Base-by-base conservation (phyloP, 2,797 vertebrate species). In the Mastacembelus armatus region DNA sequence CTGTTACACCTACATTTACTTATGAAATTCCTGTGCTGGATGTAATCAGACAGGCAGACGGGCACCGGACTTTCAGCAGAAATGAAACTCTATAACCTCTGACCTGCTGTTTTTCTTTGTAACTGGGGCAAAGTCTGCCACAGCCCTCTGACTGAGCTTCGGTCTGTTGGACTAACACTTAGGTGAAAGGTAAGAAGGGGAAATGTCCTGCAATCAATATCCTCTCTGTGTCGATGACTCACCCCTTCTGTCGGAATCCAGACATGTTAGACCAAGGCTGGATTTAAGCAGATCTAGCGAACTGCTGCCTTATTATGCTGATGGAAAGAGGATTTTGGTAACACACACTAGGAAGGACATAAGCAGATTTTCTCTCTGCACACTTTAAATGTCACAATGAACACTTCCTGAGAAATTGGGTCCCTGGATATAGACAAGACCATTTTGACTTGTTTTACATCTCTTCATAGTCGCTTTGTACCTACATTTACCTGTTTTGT, bases 181-280 rank as follows among this genome's bases (percentile, higher is more conserved):
- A 50, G 63, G 80, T 85, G 84, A 81, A 87, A 87, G 79, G 50
- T 57, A 77, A 86, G 81, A 78, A 61, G 77, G 83, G 85, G 81
- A 88, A 86, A 75, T 30, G 12, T 60, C 60, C 58, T 78, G 80
- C 84, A 84, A 89, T 86, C 81, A 84, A 85, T 87, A 87, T 83
- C 49, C 40, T 71, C 77, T 77, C 74, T 84, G 81, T 85, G 77
- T 62, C 29, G 5, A 60, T 10, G 45, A 19, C 49, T 70, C 36
- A 2, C 44, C 60, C 70, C 71, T 44, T 83, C 76, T 54, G 29
- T 40, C 45, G 38, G 78, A 84, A 71, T 68, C 66, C 69, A 52
- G 43, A 82, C 78, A 55, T 38, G 70, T 79, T 61, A 67, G 79
- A 67, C 82, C 66, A 29, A 42, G 66, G 47, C 58, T 33, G 19